Conservation (phyloP, 2,797 vertebrate species). For the Bryconaethiops microstoma region DNA sequence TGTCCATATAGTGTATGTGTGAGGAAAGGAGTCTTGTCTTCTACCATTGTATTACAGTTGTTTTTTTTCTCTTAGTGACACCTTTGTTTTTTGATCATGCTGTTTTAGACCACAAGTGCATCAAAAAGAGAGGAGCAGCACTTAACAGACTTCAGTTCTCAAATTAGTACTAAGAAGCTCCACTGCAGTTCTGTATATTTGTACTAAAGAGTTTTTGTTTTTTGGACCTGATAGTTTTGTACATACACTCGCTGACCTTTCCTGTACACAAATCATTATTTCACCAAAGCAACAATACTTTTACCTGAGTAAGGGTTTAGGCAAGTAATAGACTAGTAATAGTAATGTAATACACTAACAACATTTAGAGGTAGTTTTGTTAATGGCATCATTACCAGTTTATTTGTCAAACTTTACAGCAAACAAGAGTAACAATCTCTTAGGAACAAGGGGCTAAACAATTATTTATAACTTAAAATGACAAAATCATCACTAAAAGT, state of each 20-base stretch:
- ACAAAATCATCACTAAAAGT: not conserved
- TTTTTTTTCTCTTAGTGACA: too few relatives aligned
- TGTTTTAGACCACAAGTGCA: too few relatives aligned
- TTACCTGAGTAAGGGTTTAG: not conserved
- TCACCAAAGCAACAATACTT: not conserved
- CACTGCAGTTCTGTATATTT: too few relatives aligned
- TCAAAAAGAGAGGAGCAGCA: too few relatives aligned
- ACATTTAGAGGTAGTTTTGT: not conserved
- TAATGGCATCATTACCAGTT: not conserved
- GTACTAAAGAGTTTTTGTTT: too few relatives aligned
- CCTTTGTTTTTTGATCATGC: too few relatives aligned
- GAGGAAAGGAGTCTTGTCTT: not conserved
- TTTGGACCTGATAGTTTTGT: not conserved
- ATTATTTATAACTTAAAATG: not conserved
- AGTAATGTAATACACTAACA: not conserved
- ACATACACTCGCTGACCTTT: too few relatives aligned
- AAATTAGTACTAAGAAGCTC: too few relatives aligned
- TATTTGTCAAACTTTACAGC: slow-evolving; percentile 2
- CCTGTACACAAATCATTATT: not conserved
- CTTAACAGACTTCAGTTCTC: too few relatives aligned
- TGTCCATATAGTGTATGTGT: not conserved
- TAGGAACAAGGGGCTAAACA: slow-evolving; percentile 32
- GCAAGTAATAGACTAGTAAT: not conserved
- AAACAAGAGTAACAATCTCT: not conserved
- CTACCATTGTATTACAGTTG: too few relatives aligned